phyloP scores from a whole-genome alignment of 2,797 vertebrate genomes.

The Phoxinus dragarum region DNA sequence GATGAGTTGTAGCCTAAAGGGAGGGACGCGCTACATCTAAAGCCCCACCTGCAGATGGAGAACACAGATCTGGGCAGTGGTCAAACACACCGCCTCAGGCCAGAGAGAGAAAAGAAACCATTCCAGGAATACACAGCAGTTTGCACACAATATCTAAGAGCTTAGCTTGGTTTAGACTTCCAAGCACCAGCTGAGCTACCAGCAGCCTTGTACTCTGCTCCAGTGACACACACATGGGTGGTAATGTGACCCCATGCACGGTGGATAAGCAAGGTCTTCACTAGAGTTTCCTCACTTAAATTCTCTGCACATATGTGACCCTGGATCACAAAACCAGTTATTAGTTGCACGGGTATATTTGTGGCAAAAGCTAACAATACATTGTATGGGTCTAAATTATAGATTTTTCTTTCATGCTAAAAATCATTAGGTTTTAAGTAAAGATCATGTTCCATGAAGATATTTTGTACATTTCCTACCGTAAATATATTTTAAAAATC shows the following conservation, averaged over 20 bases:
- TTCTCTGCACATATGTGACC: background rate
- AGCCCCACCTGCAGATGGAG: constrained; percentile 22
- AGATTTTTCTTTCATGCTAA: too few species aligned
- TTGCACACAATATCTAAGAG: constrained; percentile 51
- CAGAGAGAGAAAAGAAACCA: background rate
- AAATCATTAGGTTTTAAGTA: too few species aligned
- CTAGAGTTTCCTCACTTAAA: background rate
- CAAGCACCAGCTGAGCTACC: constrained; percentile 55
- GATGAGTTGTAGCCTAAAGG: background rate
- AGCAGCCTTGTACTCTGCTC: constrained; percentile 28
- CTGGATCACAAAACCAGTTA: too few species aligned
- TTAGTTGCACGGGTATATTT: too few species aligned
- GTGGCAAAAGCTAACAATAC: too few species aligned
- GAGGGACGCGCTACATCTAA: background rate
- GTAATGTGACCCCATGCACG: constrained; percentile 27
- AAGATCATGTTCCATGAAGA: too few species aligned
- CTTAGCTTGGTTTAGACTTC: constrained; percentile 50
- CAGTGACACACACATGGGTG: constrained; percentile 9
- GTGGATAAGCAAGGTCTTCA: background rate
- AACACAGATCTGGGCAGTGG: constrained; percentile 30
- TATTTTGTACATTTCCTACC: too few species aligned
- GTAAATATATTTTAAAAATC: too few species aligned
- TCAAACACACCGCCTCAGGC: constrained; percentile 31
- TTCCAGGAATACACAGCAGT: constrained; percentile 51
- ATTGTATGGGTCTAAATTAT: too few species aligned